Base-by-base conservation (phyloP, 2,797 vertebrate genomes). In the Paguma larvata region DNA sequence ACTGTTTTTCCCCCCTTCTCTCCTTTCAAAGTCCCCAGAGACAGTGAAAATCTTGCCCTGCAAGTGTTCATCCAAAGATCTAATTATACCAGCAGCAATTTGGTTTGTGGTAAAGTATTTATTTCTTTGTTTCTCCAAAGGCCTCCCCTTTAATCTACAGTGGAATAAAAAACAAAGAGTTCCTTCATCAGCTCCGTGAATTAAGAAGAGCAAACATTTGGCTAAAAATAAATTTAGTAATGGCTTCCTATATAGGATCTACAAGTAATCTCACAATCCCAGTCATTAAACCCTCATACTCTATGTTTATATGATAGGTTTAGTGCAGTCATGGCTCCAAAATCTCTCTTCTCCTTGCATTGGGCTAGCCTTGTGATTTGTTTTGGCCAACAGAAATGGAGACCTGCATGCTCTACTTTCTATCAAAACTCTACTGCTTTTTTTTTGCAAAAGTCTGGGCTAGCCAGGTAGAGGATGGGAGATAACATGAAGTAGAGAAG, bases 171-270 rank as follows among this genome's bases (percentile, higher is more conserved):
- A 97, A 94, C 77, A 90, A 94, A 94, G 4, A 4, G 5, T 63
- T 83, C 91, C 96, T 95, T 93, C 89, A 94, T 62, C n/a, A 83
- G 6, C 5, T 11, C 67, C 78, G 68, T 85, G 73, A 95, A 87
- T 91, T 94, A 96, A 78, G 23, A 46, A 93, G 67, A 72, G 72
- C 67, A 96, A 93, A 95, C 15, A 63, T 73, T 84, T 94, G 82
- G 53, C 78, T 93, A 88, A 93, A 94, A 97, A 96, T 95, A 97
- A 85, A 70, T 68, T 21, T 86, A 84, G 38, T 34, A 13, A 70
- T 84, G 53, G 13, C 65, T 92, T 88, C 62, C 41, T 92, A 41
- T 85, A 18, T 32, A 75, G 41, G 6, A 75, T 46, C 72, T 80
- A 78, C 23, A 92, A 89, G 91, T 85, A 93, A 67, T 56, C 68